A percentile compares a stretch with the other conserved stretches of the same genome.
These are phyloP conservation scores for Acropora tenuis DNA, from an alignment of 64 coral and sea anemone species.

Conservation along the genomic window DNA sequence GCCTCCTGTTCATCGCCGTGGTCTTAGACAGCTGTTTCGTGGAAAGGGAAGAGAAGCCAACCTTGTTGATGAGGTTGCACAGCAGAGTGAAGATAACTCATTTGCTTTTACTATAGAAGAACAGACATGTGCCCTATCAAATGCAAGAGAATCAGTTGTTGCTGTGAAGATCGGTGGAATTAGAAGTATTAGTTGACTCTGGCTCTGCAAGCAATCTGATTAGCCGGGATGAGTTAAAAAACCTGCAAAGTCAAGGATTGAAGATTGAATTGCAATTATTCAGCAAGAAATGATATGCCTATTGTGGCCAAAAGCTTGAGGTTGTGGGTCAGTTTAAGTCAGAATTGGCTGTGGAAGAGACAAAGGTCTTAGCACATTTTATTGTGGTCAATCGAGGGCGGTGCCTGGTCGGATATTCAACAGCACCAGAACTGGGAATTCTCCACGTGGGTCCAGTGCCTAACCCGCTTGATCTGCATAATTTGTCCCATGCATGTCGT, in stretches of 20 bases:
- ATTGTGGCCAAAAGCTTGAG: slow-evolving; percentile 37
- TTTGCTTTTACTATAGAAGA: slow-evolving; percentile 39
- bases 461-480: not conserved
- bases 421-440: slow-evolving; percentile 29
- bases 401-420: slow-evolving; percentile 37
- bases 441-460: slow-evolving; percentile 15
- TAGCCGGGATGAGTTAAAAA: slow-evolving; percentile 6
- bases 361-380: slow-evolving; percentile 32
- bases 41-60: slow-evolving; percentile 16
- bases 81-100: slow-evolving; percentile 15
- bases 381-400: slow-evolving; percentile 33
- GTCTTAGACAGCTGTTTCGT: not conserved
- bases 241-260: slow-evolving; percentile 10
- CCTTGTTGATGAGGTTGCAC: not conserved
- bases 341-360: slow-evolving; percentile 46
- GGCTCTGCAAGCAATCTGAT: slow-evolving; percentile 70
- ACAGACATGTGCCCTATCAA: slow-evolving; percentile 4
- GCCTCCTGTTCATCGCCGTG: not conserved
- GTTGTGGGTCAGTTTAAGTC: slow-evolving; percentile 60
- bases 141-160: not conserved
- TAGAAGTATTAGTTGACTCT: slow-evolving; percentile 59
- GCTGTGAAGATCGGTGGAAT: slow-evolving; percentile 50
- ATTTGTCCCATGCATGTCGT: too few relatives aligned
- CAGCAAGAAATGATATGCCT: slow-evolving; percentile 25
- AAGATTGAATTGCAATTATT: not conserved